Percentiles rank a stretch among this genome's conserved stretches.
phyloP scores from a whole-genome alignment of 2,797 vertebrate species.

The Spatula clypeata region DNA sequence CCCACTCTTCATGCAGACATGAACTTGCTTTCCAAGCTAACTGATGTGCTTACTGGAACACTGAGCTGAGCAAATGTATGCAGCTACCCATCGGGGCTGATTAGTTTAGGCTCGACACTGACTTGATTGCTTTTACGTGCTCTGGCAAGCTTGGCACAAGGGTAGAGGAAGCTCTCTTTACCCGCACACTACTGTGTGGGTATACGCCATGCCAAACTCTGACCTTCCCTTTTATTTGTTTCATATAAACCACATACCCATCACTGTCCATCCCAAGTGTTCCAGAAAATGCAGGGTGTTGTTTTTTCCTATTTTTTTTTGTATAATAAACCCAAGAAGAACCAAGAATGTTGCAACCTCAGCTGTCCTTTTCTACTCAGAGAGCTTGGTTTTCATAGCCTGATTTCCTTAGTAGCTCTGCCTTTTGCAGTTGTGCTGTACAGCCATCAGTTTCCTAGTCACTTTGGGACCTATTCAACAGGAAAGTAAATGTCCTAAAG shows the following conservation, averaged over 20 bases:
- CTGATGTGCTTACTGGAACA: neutral
- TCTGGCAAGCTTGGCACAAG: neutral
- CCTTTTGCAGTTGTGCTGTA: neutral
- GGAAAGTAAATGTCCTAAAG: neutral
- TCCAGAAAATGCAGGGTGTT: neutral
- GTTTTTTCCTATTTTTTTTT: neutral
- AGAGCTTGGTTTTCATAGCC: neutral
- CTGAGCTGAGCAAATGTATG: neutral
- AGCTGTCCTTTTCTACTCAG: neutral
- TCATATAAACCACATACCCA: neutral
- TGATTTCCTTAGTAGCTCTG: neutral
- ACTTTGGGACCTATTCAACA: neutral
- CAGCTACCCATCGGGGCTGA: neutral
- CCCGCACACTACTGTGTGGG: neutral
- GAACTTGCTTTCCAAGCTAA: neutral
- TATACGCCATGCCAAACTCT: neutral
- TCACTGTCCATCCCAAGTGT: neutral
- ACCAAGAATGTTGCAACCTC: neutral
- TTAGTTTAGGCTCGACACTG: neutral
- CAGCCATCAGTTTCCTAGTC: neutral
- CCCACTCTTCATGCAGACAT: neutral
- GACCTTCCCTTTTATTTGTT: neutral
- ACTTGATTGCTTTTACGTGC: neutral
- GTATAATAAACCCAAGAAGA: neutral
- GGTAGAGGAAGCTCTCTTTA: neutral